These are phyloP conservation scores for Andrena minutula DNA, from an alignment of 2,888 invertebrate species.

Conservation along the genomic window DNA sequence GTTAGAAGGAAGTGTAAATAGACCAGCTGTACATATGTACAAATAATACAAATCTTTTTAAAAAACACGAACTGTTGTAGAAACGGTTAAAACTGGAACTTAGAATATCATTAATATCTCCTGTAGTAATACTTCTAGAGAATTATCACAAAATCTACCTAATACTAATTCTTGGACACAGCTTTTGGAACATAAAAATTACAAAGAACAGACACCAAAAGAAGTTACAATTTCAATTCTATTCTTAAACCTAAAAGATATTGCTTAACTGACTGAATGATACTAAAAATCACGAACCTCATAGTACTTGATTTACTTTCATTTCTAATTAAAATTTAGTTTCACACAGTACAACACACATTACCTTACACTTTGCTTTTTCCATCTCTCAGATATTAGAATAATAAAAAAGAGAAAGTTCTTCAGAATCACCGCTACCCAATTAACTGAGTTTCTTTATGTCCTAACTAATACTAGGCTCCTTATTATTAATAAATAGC, in stretches of 20 bases:
- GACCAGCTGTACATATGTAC: neutral
- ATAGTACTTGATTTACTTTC: neutral
- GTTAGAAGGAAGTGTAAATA: slow-evolving; percentile 2
- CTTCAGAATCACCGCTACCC: neutral
- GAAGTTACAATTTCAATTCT: neutral
- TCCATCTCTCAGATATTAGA: neutral
- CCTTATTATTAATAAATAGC: slow-evolving; percentile 13
- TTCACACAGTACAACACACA: slow-evolving; percentile 13
- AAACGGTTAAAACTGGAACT: neutral
- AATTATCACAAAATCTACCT: neutral
- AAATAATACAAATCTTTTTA: neutral
- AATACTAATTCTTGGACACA: slow-evolving; percentile 6
- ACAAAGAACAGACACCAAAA: neutral
- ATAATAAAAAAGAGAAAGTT: neutral
- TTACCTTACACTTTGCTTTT: neutral
- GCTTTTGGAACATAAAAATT: neutral
- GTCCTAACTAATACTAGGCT: slow-evolving; percentile 1
- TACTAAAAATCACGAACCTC: neutral
- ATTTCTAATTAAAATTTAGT: neutral
- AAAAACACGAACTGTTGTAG: neutral
- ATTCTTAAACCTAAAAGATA: slow-evolving; percentile 10
- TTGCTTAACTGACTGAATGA: neutral
- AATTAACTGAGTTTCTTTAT: neutral
- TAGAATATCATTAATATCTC: slow-evolving; percentile 2
- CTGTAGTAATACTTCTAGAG: neutral